Evolutionary conservation across 2,113 vertebrate genomes (phyloP), one percentile per base, ranked within the genome.

Genomic region (Microtus ochrogaster): DNA sequence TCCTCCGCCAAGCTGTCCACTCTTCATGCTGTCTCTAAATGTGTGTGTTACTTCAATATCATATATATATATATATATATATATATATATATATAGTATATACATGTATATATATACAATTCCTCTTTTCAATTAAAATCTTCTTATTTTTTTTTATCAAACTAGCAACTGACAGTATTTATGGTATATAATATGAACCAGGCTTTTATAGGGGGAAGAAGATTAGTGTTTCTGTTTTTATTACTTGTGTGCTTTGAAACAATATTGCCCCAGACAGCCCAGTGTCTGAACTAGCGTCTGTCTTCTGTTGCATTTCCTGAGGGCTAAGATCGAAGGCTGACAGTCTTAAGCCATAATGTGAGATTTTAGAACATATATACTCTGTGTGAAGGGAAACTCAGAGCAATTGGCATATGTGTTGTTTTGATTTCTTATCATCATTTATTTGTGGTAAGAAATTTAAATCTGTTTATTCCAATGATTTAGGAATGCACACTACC

Each of bases 1-100:
- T 41, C 41, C 63, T 95, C 47, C n/a, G 87, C 90, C 88, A 87
- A 77, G 88, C 90, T 93, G 85, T 94, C 95, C 96, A 86, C 82
- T 83, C 72, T 41, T 66, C 61, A 73, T 39, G 41, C 77, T 39
- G 26, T 74, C 68, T n/a, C 12, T 36, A 68, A n/a, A 3, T 26
- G 30, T 16, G 47, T 36, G 39, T 92, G 55, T 26, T 68, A 36
- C 41, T 11, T 66, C 21, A 33, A 33, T 89, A 96, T 74, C n/a
- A 63, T 63, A 39, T 28, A 58, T 88, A 72, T 52, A 52, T 52
- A 14, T 52, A 52, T 52, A 3, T 3, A 14, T 13, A 52, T 52
- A 52, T 52, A 52, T 52, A 52, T 14, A 14, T 52, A 52, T 52
- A 90, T 44, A 44, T 44, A 4, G 4, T 44, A 44, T 44, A 44